phyloP scores from a whole-genome alignment of 2,888 invertebrate genomes.

The Cryptocephalus moraei region DNA sequence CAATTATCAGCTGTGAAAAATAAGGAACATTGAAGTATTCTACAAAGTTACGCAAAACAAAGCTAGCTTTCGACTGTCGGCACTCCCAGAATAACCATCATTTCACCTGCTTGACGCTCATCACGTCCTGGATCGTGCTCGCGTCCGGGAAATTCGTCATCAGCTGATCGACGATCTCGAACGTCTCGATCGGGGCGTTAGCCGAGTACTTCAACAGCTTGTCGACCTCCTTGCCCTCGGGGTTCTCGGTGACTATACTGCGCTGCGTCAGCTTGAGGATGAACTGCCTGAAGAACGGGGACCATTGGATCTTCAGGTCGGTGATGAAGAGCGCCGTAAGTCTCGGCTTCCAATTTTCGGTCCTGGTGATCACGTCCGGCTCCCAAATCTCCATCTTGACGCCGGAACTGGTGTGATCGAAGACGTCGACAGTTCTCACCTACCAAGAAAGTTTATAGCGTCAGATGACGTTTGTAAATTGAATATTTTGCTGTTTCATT shows the following conservation, averaged over 20 bases:
- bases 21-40: too few species aligned
- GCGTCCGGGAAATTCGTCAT: slow-evolving; percentile 3
- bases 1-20: too few species aligned
- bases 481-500: too few species aligned
- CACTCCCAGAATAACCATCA: too few species aligned
- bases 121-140: slow-evolving; percentile 42
- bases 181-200: slow-evolving; percentile 31
- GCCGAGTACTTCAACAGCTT: slow-evolving; percentile 44
- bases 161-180: slow-evolving; percentile 28
- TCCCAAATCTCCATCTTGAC: slow-evolving; percentile 58
- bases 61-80: too few species aligned
- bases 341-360: slow-evolving; percentile 56
- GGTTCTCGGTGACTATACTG: slow-evolving; percentile 65
- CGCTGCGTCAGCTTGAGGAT: slow-evolving; percentile 42
- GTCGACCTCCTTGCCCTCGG: slow-evolving; percentile 52
- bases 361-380: slow-evolving; percentile 53
- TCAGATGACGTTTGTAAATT: too few species aligned
- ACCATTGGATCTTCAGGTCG: slow-evolving; percentile 55
- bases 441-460: too few species aligned
- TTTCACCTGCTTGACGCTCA: slow-evolving; percentile 52
- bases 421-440: slow-evolving; percentile 52
- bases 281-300: slow-evolving; percentile 42
- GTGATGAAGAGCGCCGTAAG: slow-evolving; percentile 62
- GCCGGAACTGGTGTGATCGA: slow-evolving; percentile 51
- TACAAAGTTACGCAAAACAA: too few species aligned